A percentile compares a stretch with the other conserved stretches of the same genome.
phyloP scores from a whole-genome alignment of 2,888 invertebrate genomes.

The Nasonia oneida region DNA sequence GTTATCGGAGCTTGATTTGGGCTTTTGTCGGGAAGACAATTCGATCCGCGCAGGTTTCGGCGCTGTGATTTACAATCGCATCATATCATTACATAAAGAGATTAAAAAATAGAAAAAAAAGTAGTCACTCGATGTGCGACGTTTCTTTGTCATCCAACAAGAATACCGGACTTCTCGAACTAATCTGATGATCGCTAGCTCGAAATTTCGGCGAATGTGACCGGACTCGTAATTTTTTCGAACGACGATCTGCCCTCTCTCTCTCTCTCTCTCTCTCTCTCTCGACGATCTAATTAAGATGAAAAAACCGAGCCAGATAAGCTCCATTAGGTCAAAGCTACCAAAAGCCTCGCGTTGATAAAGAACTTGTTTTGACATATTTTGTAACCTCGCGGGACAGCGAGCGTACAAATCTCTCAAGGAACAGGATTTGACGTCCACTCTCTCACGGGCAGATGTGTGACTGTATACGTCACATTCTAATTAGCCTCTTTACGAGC shows the following conservation, averaged over 20 bases:
- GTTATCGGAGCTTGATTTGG: not conserved
- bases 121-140: no score
- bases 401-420: not conserved
- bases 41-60: not conserved
- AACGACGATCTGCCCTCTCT: not conserved
- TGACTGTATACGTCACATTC: not conserved
- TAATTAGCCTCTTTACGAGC: not conserved
- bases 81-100: no score
- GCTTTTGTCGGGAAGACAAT: not conserved
- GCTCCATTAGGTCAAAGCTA: not conserved
- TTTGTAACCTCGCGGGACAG: not conserved
- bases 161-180: no score
- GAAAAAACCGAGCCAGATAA: not conserved
- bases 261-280: no score
- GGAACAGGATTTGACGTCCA: not conserved
- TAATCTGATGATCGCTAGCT: no score
- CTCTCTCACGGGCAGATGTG: not conserved
- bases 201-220: not conserved
- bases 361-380: not conserved
- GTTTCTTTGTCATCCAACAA: no score
- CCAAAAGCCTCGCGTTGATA: not conserved
- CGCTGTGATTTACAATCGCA: not conserved
- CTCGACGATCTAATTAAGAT: not conserved
- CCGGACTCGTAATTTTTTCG: not conserved
- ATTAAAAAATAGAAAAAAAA: no score